phyloP scores from a whole-genome alignment of 2,888 invertebrate genomes.

The Calameuta pallipes region DNA sequence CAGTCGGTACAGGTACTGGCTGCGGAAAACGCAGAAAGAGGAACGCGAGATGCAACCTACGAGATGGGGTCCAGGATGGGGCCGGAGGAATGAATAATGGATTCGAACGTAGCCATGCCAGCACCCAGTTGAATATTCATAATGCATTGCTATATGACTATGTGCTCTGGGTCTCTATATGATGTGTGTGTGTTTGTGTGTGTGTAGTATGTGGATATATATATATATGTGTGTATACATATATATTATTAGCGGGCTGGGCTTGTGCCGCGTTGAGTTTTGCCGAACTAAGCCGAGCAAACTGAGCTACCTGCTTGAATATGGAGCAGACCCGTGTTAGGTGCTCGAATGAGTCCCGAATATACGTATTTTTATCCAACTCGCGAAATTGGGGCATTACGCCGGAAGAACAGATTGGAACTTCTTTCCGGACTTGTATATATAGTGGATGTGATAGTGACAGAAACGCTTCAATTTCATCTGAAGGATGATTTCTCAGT shows the following conservation, averaged over 20 bases:
- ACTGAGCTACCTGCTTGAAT: slow-evolving; percentile 44
- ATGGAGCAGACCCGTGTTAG: slow-evolving; percentile 35
- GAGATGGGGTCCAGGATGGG: slow-evolving; percentile 39
- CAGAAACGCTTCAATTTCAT: not conserved
- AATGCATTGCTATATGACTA: slow-evolving; percentile 38
- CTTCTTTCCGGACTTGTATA: slow-evolving; percentile 11
- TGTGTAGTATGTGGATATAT: no score
- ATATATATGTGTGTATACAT: no score
- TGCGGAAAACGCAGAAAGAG: slow-evolving; percentile 26
- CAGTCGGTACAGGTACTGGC: slow-evolving; percentile 3
- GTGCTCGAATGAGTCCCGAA: not conserved
- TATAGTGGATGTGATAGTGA: not conserved
- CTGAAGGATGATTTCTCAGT: slow-evolving; percentile 39
- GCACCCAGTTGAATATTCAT: slow-evolving; percentile 58
- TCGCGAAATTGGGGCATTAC: slow-evolving; percentile 40
- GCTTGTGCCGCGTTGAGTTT: not conserved
- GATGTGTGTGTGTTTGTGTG: not conserved
- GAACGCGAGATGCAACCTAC: slow-evolving; percentile 25
- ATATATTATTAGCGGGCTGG: not conserved
- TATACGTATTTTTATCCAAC: slow-evolving; percentile 40
- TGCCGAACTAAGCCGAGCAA: not conserved
- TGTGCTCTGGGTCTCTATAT: not conserved
- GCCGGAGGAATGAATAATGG: slow-evolving; percentile 63
- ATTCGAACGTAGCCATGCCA: slow-evolving; percentile 61
- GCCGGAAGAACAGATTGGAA: slow-evolving; percentile 37